Conservation (phyloP, 1,140 invertebrate species). For the Drosophila albomicans region DNA sequence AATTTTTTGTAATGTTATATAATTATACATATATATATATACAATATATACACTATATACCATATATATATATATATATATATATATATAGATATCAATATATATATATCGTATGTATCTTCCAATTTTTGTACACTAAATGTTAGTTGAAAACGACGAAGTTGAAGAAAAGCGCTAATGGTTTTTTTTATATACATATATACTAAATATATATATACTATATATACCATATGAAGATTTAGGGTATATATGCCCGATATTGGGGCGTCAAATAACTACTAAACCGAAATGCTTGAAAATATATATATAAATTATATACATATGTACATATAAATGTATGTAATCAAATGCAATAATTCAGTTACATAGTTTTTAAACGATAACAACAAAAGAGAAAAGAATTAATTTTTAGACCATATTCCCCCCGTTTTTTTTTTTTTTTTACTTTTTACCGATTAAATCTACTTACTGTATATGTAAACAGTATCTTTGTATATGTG, state of each 20-base stretch:
- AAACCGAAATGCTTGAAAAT: slow-evolving; percentile 37
- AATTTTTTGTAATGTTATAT: slow-evolving; percentile 73
- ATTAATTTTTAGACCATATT: slow-evolving; percentile 53
- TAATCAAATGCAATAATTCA: slow-evolving; percentile 71
- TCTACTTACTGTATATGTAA: slow-evolving; percentile 38
- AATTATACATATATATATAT: slow-evolving; percentile 23
- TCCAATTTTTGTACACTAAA: slow-evolving; percentile 80
- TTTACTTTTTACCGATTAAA: slow-evolving; percentile 8
- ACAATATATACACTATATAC: slow-evolving; percentile 4
- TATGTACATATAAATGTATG: slow-evolving; percentile 47
- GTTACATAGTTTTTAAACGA: slow-evolving; percentile 73
- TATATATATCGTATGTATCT: slow-evolving; percentile 56
- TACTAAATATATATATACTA: slow-evolving; percentile 34
- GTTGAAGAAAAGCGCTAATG: slow-evolving; percentile 53
- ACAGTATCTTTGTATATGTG: slow-evolving; percentile 58
- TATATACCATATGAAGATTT: slow-evolving; percentile 38
- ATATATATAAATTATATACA: slow-evolving; percentile 43
- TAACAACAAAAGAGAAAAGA: slow-evolving; percentile 3
- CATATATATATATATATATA: slow-evolving; percentile 19
- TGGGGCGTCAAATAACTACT: slow-evolving; percentile 47
- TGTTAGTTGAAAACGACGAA: slow-evolving; percentile 62
- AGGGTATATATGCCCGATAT: slow-evolving; percentile 59
- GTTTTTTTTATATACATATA: slow-evolving; percentile 65
- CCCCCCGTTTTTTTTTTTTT: slow-evolving; percentile 31
- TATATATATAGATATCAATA: slow-evolving; percentile 30